Conservation (phyloP, 1,140 invertebrate species). For the Agrypnia vestita region DNA sequence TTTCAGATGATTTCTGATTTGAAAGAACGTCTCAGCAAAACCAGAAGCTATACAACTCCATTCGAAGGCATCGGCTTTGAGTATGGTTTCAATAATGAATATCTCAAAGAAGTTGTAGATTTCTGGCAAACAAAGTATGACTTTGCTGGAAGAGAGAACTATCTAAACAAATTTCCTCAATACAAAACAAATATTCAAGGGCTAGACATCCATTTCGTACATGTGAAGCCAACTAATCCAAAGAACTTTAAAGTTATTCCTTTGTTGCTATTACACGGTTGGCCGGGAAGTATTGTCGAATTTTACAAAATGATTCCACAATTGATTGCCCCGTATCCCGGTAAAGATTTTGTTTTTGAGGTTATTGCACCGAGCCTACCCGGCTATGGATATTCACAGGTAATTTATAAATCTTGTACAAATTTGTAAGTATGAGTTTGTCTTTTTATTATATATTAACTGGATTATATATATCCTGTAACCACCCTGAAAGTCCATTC, state of each 20-base stretch:
- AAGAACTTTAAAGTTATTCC: conserved; percentile 74
- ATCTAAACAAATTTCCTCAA: conserved; percentile 82
- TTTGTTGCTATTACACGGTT: conserved; percentile 88
- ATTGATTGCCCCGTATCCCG: conserved; percentile 73
- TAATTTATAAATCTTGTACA: conserved; percentile 54
- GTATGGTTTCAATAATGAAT: conserved; percentile 73
- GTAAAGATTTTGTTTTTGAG: conserved; percentile 82
- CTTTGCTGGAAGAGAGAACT: conserved; percentile 80
- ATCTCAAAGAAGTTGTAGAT: conserved; percentile 78
- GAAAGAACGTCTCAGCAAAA: conserved; percentile 74
- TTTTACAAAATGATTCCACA: conserved; percentile 87
- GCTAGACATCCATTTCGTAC: conserved; percentile 69
- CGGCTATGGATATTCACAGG: conserved; percentile 89
- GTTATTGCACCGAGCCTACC: conserved; percentile 86
- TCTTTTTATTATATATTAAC: too few species aligned
- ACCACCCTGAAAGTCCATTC: too few species aligned
- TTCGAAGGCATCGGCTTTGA: conserved; percentile 78
- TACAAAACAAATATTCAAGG: conserved; percentile 82
- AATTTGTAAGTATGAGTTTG: too few species aligned
- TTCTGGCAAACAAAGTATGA: conserved; percentile 83
- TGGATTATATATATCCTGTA: too few species aligned
- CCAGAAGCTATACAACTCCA: conserved; percentile 74
- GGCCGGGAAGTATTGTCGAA: conserved; percentile 91
- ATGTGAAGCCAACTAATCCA: conserved; percentile 66
- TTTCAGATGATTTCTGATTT: conserved; percentile 79